Conservation (phyloP, 2,113 vertebrate species). For the Ceyx melanurus region DNA sequence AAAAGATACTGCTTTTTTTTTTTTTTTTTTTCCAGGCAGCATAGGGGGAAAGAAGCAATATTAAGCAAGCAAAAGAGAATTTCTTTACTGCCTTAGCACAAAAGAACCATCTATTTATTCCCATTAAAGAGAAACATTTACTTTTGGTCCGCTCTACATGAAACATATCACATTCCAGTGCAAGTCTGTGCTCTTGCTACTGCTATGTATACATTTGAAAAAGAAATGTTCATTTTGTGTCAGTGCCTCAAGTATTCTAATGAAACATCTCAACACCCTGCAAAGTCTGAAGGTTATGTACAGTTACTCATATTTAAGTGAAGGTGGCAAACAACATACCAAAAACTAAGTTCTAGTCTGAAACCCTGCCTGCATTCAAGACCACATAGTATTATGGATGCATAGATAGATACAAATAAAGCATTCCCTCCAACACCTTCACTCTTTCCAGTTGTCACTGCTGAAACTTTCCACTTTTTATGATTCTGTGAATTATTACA, state of each 20-base stretch:
- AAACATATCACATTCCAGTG: background rate
- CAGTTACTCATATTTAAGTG: background rate
- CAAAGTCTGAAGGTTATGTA: background rate
- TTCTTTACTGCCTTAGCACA: background rate
- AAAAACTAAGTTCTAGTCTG: background rate
- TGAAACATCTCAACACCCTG: background rate
- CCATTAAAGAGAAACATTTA: background rate
- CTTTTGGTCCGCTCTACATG: background rate
- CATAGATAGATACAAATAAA: rapidly evolving
- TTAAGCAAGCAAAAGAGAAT: background rate
- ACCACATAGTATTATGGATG: background rate
- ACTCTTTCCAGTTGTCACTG: background rate
- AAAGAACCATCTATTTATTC: background rate
- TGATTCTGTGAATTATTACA: background rate
- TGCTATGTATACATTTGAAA: background rate
- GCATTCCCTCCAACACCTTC: background rate
- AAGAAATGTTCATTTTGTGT: rapidly evolving
- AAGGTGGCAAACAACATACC: background rate
- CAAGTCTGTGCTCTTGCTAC: background rate
- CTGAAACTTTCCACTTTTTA: background rate
- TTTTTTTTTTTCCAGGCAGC: background rate
- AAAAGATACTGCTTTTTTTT: background rate
- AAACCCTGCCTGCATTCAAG: background rate
- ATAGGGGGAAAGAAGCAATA: rapidly evolving
- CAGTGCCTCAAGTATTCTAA: background rate